These are phyloP conservation scores for Anser cygnoides DNA, from an alignment of 2,113 vertebrate species.

Conservation along the genomic window DNA sequence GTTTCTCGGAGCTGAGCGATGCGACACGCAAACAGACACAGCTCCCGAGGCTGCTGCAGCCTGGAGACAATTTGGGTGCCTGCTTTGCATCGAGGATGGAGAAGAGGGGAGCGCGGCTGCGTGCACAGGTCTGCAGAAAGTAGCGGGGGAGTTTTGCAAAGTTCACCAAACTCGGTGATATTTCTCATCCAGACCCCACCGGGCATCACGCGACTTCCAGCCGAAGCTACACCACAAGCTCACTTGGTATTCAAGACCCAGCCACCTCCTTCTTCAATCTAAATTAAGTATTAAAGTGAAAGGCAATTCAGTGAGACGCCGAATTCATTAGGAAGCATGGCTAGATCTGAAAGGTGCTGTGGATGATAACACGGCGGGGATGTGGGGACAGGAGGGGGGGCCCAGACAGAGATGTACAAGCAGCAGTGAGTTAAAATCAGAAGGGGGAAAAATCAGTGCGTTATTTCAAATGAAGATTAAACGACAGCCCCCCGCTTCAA, in stretches of 20 bases:
- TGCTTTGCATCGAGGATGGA: background rate
- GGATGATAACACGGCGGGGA: accelerated
- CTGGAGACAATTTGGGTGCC: background rate
- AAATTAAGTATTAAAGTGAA: constrained; percentile 9
- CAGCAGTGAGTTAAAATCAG: background rate
- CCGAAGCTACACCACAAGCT: background rate
- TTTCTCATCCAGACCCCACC: background rate
- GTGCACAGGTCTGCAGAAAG: background rate
- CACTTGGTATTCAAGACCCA: background rate
- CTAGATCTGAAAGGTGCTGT: background rate
- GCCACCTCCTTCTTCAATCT: constrained; percentile 1
- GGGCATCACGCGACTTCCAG: background rate
- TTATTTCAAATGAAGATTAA: constrained; percentile 8
- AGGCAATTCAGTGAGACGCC: background rate
- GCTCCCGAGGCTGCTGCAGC: background rate
- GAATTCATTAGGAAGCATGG: background rate
- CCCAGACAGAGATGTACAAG: background rate
- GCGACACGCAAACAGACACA: background rate
- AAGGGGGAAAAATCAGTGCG: background rate
- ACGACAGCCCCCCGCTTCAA: background rate
- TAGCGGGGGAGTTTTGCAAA: background rate
- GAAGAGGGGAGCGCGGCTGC: background rate
- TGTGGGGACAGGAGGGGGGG: background rate
- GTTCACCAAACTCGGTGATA: background rate
- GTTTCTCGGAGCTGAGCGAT: background rate